Evolutionary conservation across 2,888 invertebrate species (phyloP).

Genomic region (Osedax frankpressi): DNA sequence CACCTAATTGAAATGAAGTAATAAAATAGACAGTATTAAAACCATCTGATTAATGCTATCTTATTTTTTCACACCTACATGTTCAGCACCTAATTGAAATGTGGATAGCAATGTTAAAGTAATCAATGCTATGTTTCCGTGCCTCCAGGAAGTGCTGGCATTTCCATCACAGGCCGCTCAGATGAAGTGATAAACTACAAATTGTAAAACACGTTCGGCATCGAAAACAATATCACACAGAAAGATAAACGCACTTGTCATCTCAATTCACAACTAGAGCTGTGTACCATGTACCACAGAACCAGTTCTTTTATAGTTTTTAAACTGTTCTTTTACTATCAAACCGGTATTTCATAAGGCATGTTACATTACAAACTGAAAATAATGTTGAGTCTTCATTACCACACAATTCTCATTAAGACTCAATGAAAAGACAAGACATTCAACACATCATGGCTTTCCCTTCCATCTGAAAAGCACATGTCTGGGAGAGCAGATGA

Average conservation of each 20-base stretch:
- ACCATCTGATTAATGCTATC: not conserved
- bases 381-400: too few relatives aligned
- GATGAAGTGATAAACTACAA: conserved; percentile 6
- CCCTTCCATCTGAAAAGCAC: too few relatives aligned
- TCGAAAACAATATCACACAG: not conserved
- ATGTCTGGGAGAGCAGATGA: too few relatives aligned
- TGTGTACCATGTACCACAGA: too few relatives aligned
- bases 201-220: not conserved
- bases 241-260: not conserved
- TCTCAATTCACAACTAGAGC: not conserved
- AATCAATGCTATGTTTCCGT: not conserved
- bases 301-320: too few relatives aligned
- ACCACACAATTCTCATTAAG: too few relatives aligned
- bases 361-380: too few relatives aligned
- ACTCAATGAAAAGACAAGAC: too few relatives aligned
- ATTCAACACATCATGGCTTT: too few relatives aligned
- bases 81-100: conserved; percentile 3
- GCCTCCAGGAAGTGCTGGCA: conserved; percentile 1
- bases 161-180: not conserved
- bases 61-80: not conserved
- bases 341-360: too few relatives aligned
- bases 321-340: too few relatives aligned
- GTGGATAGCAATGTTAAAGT: not conserved
- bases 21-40: not conserved
- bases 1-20: not conserved